Evolutionary conservation across 2,113 vertebrate genomes (phyloP), one percentile per base, ranked within the genome.

Genomic region (Paraplagusia blochii): DNA sequence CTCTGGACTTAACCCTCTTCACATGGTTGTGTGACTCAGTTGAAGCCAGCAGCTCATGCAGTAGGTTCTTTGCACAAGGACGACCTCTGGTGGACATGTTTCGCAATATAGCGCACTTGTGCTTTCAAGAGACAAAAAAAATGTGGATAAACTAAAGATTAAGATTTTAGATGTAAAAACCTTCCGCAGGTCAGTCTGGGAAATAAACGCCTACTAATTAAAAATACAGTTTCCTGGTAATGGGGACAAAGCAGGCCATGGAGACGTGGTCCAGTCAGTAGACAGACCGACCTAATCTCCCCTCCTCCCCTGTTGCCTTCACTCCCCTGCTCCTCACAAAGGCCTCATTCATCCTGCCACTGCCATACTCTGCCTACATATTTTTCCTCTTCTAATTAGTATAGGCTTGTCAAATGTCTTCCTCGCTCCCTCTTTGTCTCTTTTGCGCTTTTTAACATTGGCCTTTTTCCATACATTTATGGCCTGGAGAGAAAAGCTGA

Each of bases 311-410:
- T 3, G 44, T 43, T 66, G 72, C 61, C 61, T 72, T 56, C 59
- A 42, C 79, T 71, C 79, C 74, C 53, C 58, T 43, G 53, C 54
- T 49, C 72, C 72, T 81, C 69, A 92, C 89, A 92, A 90, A 88
- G 80, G 87, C 77, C 72, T 87, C 84, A 91, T 92, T 92, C 90
- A 90, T 90, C 68, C 71, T 65, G 72, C 70, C 67, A 72, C 81
- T 83, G 76, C 83, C 81, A 83, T 83, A 83, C 83, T 85, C 86
- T 85, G 87, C 83, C 82, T 85, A 87, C 89, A 88, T 90, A 88
- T 86, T 88, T 88, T 78, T 83, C 73, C 77, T 85, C 87, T 86
- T 86, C 84, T 90, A 88, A 90, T 90, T 86, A 85, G 86, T 77
- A 82, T 85, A 87, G 86, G 80, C 84, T 82, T 83, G 84, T 88